These are phyloP conservation scores for Bradypodion ventrale DNA, from an alignment of 2,797 vertebrate genomes.

Conservation along the genomic window DNA sequence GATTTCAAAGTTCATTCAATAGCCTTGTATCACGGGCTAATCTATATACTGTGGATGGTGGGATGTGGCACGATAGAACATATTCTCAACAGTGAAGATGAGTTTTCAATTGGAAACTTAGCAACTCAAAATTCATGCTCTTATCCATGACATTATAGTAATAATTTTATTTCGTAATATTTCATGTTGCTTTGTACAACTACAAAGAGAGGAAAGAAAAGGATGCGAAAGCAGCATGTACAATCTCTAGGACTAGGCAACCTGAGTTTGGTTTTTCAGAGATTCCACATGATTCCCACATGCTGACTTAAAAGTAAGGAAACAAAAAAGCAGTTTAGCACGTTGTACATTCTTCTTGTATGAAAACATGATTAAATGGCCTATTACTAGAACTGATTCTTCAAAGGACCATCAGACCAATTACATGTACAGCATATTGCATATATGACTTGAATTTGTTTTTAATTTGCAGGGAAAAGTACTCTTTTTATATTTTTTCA, in stretches of 20 bases:
- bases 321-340: neutral
- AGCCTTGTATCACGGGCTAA: neutral
- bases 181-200: neutral
- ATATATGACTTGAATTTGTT: neutral
- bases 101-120: neutral
- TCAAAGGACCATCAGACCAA: neutral
- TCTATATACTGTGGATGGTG: neutral
- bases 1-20: neutral
- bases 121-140: neutral
- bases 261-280: neutral
- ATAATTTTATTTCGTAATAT: neutral
- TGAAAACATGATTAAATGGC: neutral
- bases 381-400: neutral
- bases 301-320: neutral
- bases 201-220: neutral
- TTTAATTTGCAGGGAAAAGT: neutral
- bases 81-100: neutral
- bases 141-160: neutral
- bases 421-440: neutral
- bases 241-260: neutral
- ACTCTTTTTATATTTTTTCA: neutral
- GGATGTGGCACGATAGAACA: neutral
- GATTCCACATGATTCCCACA: neutral
- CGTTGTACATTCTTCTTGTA: neutral
- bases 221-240: neutral